Percentiles rank a stretch among this genome's conserved stretches.
These are phyloP conservation scores for Nezara viridula DNA, from an alignment of 2,888 invertebrate species.

Conservation along the genomic window DNA sequence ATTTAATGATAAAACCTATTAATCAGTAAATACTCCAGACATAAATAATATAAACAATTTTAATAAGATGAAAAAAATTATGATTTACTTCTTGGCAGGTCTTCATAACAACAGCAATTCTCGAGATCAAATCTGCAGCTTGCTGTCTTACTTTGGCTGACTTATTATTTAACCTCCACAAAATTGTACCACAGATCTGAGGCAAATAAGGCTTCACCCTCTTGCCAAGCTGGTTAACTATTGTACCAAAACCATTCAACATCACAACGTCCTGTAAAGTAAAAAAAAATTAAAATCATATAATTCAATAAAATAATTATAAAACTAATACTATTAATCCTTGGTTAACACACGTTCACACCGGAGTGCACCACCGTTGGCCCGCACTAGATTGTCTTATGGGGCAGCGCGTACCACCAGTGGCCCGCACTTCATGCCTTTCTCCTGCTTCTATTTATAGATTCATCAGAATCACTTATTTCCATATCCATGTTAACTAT, in stretches of 20 bases:
- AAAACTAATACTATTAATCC: background rate
- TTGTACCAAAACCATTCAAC: conserved; percentile 99
- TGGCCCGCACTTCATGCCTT: too few species aligned
- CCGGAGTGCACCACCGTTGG: too few species aligned
- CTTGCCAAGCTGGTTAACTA: conserved; percentile 97
- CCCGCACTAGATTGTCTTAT: too few species aligned
- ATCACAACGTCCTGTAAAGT: conserved; percentile 91
- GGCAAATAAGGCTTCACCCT: conserved; percentile 98
- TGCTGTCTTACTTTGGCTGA: conserved; percentile 99
- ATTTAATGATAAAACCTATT: too few species aligned
- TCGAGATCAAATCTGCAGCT: conserved; percentile 98
- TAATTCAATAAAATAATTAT: background rate
- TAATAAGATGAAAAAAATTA: too few species aligned
- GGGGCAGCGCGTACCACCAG: too few species aligned
- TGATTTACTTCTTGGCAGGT: conserved; percentile 91
- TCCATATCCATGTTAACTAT: too few species aligned
- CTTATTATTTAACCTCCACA: conserved; percentile 99
- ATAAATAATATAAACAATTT: too few species aligned
- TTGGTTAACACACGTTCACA: background rate
- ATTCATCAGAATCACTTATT: too few species aligned
- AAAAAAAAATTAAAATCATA: too few species aligned
- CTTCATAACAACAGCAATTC: conserved; percentile 99
- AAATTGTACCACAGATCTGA: conserved; percentile 99
- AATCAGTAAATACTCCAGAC: too few species aligned
- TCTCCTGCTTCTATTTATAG: too few species aligned